Evolutionary conservation across 2,888 invertebrate species (phyloP).

Genomic region (Cataglyphis altisquamis): DNA sequence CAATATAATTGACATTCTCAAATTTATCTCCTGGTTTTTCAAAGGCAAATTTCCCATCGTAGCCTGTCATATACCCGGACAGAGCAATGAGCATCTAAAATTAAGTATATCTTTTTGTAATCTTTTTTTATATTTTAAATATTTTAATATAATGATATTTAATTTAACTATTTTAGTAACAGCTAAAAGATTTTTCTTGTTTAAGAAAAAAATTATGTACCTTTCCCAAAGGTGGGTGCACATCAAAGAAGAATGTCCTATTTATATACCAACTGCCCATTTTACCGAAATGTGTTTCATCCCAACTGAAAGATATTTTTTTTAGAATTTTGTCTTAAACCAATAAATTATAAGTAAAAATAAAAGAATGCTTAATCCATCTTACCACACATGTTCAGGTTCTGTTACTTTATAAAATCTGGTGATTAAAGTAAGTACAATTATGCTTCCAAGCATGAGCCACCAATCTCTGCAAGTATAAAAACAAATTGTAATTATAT

Average conservation of each 20-base stretch:
- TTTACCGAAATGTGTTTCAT: slow-evolving; percentile 99
- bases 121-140: not conserved
- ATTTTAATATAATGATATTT: not conserved
- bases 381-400: slow-evolving; percentile 98
- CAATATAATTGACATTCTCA: slow-evolving; percentile 94
- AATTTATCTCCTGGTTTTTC: slow-evolving; percentile 98
- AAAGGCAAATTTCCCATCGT: slow-evolving; percentile 97
- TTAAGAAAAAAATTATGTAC: slow-evolving; percentile 86
- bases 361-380: not conserved
- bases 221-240: slow-evolving; percentile 98
- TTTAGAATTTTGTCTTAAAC: slow-evolving; percentile 23
- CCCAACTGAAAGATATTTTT: slow-evolving; percentile 91
- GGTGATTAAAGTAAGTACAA: slow-evolving; percentile 91
- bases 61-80: slow-evolving; percentile 96
- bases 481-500: slow-evolving; percentile 8
- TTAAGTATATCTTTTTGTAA: slow-evolving; percentile 17
- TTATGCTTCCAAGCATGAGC: slow-evolving; percentile 89
- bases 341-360: not conserved
- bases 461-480: slow-evolving; percentile 88
- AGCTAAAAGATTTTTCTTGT: slow-evolving; percentile 3
- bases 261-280: slow-evolving; percentile 99
- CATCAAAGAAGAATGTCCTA: slow-evolving; percentile 98
- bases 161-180: slow-evolving; percentile 26
- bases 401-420: slow-evolving; percentile 96
- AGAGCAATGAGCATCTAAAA: slow-evolving; percentile 97